phyloP scores from a whole-genome alignment of 2,113 vertebrate species.

The Haemorhous mexicanus region DNA sequence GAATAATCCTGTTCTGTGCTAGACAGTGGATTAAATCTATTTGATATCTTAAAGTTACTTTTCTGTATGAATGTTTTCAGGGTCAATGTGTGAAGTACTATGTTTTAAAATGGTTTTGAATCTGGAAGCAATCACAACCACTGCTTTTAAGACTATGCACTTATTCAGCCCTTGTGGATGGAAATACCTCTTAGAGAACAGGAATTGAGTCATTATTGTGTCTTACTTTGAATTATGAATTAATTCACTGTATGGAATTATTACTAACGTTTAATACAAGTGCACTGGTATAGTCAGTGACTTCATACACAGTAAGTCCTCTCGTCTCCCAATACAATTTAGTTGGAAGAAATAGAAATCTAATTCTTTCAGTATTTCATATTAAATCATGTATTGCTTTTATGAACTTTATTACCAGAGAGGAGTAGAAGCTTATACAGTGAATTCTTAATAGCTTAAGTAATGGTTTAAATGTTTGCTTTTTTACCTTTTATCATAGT shows the following conservation, averaged over 20 bases:
- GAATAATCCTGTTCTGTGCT: not conserved
- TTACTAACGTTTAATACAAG: not conserved
- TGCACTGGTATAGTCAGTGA: not conserved
- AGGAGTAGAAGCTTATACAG: not conserved
- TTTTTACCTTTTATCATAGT: not conserved
- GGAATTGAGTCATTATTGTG: slow-evolving; percentile 6
- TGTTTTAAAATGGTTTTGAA: not conserved
- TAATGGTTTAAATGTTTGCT: not conserved
- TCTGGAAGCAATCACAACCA: not conserved
- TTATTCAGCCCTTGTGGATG: not conserved
- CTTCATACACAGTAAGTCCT: not conserved
- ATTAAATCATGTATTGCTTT: not conserved
- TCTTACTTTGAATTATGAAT: slow-evolving; percentile 13
- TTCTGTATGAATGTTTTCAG: not conserved
- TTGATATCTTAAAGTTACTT: not conserved
- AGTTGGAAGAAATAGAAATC: not conserved
- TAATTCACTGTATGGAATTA: not conserved
- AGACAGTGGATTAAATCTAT: not conserved
- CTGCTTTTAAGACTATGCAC: not conserved
- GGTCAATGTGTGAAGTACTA: not conserved
- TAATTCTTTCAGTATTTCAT: not conserved
- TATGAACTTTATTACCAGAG: not conserved
- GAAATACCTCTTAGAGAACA: not conserved
- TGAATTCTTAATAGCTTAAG: not conserved
- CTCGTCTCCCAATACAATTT: not conserved